phyloP scores from a whole-genome alignment of 2,888 invertebrate genomes.

The Koerneria pararmatus region DNA sequence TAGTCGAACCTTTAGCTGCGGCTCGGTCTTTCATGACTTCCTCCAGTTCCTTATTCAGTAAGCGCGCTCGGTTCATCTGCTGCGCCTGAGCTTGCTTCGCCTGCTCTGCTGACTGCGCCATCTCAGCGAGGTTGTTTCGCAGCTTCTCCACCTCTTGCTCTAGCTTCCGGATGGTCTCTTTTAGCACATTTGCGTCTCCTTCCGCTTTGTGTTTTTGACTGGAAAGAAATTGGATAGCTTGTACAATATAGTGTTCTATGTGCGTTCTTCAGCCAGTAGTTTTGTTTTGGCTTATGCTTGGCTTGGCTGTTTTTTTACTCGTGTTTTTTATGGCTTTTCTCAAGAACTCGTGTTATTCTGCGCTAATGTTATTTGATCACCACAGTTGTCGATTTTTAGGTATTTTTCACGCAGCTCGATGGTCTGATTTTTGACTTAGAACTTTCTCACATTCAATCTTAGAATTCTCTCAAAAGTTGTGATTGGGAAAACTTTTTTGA shows the following conservation, averaged over 20 bases:
- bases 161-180: conserved; percentile 53
- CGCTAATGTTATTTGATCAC: no score
- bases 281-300: neutral
- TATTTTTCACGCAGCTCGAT: conserved; percentile 1
- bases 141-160: conserved; percentile 54
- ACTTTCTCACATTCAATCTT: no score
- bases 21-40: conserved; percentile 36
- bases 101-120: conserved; percentile 11
- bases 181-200: conserved; percentile 42
- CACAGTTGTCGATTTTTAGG: neutral
- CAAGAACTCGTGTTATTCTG: no score
- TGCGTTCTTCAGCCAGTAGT: neutral
- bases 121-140: conserved; percentile 39
- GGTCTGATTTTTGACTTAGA: conserved; percentile 14
- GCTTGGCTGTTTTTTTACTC: conserved; percentile 8
- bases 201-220: conserved; percentile 55
- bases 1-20: no score
- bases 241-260: neutral
- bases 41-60: conserved; percentile 44
- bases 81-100: conserved; percentile 29
- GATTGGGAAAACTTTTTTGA: conserved; percentile 24
- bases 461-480: conserved; percentile 2
- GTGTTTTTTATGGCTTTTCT: no score
- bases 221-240: conserved; percentile 24
- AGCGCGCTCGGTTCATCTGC: conserved; percentile 42